Evolutionary conservation across 1,140 invertebrate genomes (phyloP).

Genomic region (Olivierus martensii): DNA sequence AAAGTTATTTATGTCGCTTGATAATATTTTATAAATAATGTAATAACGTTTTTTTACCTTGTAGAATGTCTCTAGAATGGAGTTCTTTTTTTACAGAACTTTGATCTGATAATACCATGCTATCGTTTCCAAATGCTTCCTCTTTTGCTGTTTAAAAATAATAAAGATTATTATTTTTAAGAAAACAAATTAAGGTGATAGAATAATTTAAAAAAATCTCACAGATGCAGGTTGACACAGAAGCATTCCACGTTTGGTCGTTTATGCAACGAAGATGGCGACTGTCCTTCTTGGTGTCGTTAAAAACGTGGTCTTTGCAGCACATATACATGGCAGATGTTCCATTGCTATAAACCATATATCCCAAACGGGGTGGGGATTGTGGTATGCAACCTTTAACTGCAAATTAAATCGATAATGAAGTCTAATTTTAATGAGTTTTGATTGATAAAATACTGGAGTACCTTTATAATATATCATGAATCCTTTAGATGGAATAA

Average conservation of each 20-base stretch:
- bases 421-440: too few relatives aligned
- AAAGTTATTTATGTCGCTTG: too few relatives aligned
- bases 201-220: slow-evolving; percentile 26
- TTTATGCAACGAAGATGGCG: slow-evolving; percentile 38
- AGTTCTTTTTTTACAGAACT: too few relatives aligned
- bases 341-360: slow-evolving; percentile 39
- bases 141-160: too few relatives aligned
- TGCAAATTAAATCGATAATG: slow-evolving; percentile 19
- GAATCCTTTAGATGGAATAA: slow-evolving; percentile 30
- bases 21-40: too few relatives aligned
- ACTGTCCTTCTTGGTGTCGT: slow-evolving; percentile 37
- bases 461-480: slow-evolving; percentile 41
- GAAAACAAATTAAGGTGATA: too few relatives aligned
- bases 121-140: too few relatives aligned
- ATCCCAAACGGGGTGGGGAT: slow-evolving; percentile 40
- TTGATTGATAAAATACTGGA: too few relatives aligned
- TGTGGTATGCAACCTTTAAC: slow-evolving; percentile 42
- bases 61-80: too few relatives aligned
- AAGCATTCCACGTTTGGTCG: slow-evolving; percentile 41
- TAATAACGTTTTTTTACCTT: too few relatives aligned
- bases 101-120: too few relatives aligned
- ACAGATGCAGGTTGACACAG: slow-evolving; percentile 42
- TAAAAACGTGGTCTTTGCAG: slow-evolving; percentile 41
- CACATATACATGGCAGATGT: slow-evolving; percentile 43
- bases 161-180: too few relatives aligned